These are phyloP conservation scores for Calypte anna DNA, from an alignment of 2,113 vertebrate species.

Conservation along the genomic window DNA sequence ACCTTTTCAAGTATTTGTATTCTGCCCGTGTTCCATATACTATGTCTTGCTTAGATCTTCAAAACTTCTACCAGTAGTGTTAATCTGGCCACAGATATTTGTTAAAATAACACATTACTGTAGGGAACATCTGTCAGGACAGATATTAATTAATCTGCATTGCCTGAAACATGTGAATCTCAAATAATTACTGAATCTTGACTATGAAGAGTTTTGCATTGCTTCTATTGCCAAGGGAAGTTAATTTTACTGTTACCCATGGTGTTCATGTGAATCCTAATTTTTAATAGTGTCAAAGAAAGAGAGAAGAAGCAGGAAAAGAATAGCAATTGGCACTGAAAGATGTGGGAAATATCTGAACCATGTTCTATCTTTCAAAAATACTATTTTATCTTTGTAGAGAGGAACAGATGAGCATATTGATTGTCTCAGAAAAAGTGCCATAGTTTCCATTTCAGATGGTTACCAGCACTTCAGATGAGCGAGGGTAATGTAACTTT, in stretches of 20 bases:
- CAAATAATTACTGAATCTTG: background rate
- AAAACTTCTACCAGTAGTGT: background rate
- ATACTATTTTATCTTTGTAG: background rate
- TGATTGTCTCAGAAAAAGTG: background rate
- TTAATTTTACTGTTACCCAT: background rate
- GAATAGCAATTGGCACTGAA: background rate
- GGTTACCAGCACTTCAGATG: background rate
- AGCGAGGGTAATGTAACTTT: background rate
- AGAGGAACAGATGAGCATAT: fast-evolving
- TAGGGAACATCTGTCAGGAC: background rate
- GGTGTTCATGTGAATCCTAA: background rate
- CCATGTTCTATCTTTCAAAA: background rate
- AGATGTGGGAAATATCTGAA: background rate
- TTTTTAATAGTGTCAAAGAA: background rate
- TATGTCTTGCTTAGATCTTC: fast-evolving
- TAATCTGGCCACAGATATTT: background rate
- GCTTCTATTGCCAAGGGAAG: background rate
- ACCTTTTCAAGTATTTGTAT: background rate
- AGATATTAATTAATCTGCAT: background rate
- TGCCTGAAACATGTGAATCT: background rate
- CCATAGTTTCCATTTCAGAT: background rate
- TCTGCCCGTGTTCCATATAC: background rate
- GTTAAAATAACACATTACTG: background rate
- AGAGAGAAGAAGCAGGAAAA: background rate
- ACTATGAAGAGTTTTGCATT: background rate